Percentiles rank a stretch among this genome's conserved stretches.
phyloP scores from a whole-genome alignment of 2,888 invertebrate genomes.

The Metopia argyrocephala region DNA sequence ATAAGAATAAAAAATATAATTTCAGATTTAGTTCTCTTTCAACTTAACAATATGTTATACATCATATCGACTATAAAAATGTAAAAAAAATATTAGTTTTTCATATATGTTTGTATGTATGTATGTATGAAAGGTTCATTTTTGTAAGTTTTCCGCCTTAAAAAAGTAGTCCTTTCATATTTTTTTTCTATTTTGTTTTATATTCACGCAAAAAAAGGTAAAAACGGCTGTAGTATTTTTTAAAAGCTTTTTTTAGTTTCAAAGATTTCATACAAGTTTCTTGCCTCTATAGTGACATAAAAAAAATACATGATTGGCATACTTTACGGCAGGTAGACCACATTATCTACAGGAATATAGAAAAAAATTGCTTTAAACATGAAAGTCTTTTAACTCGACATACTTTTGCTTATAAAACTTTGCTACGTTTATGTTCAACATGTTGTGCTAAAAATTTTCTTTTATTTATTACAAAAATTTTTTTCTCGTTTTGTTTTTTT shows the following conservation, averaged over 20 bases:
- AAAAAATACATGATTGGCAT: constrained; percentile 26
- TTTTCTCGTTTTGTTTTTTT: neutral
- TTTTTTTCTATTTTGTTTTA: neutral
- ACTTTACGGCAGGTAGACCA: constrained; percentile 20
- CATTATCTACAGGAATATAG: neutral
- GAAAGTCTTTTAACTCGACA: neutral
- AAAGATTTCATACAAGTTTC: neutral
- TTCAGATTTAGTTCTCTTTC: too few relatives aligned
- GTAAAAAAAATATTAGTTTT: too few relatives aligned
- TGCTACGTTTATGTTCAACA: neutral
- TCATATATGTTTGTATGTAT: too few relatives aligned
- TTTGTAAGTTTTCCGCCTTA: neutral
- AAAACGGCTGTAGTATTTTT: constrained; percentile 8
- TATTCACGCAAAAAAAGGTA: too few relatives aligned
- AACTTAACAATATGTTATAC: too few relatives aligned
- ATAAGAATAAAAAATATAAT: too few relatives aligned
- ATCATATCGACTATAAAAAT: too few relatives aligned
- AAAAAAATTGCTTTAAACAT: constrained; percentile 5
- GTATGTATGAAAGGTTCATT: too few relatives aligned
- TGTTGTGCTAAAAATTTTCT: neutral
- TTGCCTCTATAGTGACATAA: neutral
- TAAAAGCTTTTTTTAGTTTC: constrained; percentile 50
- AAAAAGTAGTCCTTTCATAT: neutral
- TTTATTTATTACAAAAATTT: too few relatives aligned
- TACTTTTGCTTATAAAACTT: neutral